Evolutionary conservation across 2,113 vertebrate genomes (phyloP).

Genomic region (Lucifuga dentata): DNA sequence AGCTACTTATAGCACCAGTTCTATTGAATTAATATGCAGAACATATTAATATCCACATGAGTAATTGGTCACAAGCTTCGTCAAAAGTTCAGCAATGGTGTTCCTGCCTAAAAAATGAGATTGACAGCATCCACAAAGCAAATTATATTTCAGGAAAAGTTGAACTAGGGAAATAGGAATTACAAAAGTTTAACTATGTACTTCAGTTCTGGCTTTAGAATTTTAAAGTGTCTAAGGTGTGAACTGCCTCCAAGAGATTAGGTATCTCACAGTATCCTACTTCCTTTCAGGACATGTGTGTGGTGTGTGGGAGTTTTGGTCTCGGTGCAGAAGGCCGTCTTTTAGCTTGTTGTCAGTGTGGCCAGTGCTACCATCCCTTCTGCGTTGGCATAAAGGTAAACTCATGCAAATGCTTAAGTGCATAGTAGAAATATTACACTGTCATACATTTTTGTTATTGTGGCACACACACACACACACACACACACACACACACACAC

Average conservation of each 20-base stretch:
- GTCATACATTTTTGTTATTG: neutral
- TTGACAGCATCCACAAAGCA: neutral
- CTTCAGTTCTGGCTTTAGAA: neutral
- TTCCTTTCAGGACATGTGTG: conserved; percentile 94
- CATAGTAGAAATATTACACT: neutral
- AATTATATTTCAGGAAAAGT: neutral
- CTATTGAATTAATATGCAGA: conserved; percentile 4
- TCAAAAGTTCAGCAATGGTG: neutral
- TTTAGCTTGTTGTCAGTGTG: conserved; percentile 95
- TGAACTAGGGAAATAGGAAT: neutral
- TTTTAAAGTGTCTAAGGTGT: neutral
- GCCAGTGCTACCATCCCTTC: conserved; percentile 98
- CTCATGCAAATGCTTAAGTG: neutral
- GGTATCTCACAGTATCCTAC: conserved; percentile 10
- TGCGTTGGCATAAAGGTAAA: conserved; percentile 97
- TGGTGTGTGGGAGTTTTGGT: conserved; percentile 97
- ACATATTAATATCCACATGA: conserved; percentile 3
- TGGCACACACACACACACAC: too few species aligned
- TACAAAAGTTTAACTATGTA: neutral
- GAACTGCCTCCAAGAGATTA: neutral
- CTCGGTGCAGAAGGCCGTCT: conserved; percentile 94
- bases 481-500: too few species aligned
- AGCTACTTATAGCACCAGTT: neutral
- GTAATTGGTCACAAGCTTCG: neutral
- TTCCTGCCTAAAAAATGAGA: neutral